Conservation (phyloP, 2,888 invertebrate genomes). For the Drepanosiphum platanoidis region DNA sequence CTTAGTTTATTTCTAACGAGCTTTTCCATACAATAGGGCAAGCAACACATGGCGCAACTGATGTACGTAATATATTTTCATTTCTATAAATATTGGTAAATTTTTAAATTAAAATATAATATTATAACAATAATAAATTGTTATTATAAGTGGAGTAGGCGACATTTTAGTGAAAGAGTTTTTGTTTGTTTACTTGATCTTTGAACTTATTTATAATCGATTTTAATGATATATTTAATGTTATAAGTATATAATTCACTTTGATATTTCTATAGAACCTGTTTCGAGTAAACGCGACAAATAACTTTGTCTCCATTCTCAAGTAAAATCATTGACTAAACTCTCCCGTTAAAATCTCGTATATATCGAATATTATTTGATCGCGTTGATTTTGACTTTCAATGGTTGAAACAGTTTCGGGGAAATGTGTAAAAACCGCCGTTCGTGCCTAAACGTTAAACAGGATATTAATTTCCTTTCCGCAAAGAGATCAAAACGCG, state of each 20-base stretch:
- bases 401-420: background rate
- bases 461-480: slow-evolving; percentile 15
- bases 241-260: no score
- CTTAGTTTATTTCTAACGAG: slow-evolving; percentile 8
- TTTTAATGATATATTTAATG: background rate
- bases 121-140: no score
- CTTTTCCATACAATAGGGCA: background rate
- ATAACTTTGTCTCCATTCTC: background rate
- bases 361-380: slow-evolving; percentile 8
- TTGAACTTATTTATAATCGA: no score
- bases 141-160: no score
- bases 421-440: background rate
- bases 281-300: no score
- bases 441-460: background rate
- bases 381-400: background rate
- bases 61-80: no score
- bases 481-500: background rate
- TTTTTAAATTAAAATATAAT: no score
- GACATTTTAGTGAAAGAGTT: no score
- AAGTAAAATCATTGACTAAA: background rate
- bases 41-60: no score
- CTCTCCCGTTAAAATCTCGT: background rate
- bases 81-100: no score
- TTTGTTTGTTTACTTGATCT: no score
- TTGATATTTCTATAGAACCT: no score